A percentile compares a stretch with the other conserved stretches of the same genome.
Evolutionary conservation across 1,140 invertebrate species (phyloP).

Genomic region (Samia ricini): DNA sequence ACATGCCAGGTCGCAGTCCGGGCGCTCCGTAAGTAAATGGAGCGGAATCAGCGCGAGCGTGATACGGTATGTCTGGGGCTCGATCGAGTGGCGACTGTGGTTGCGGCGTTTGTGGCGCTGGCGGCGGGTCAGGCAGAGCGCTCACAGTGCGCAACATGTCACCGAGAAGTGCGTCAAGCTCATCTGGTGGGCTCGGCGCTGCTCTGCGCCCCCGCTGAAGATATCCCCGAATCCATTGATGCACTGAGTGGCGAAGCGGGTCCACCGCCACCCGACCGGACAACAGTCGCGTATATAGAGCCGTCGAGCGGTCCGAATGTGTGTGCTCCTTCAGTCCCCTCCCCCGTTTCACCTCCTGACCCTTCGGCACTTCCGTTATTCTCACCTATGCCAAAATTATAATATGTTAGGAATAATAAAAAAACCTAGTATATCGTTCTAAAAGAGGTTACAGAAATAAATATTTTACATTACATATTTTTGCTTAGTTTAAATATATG

Average conservation of each 20-base stretch:
- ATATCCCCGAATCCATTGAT: constrained; percentile 91
- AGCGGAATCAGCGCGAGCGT: constrained; percentile 87
- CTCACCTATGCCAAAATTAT: constrained; percentile 45
- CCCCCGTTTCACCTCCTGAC: constrained; percentile 81
- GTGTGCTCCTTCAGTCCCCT: constrained; percentile 79
- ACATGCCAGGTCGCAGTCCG: constrained; percentile 78
- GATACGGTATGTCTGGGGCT: constrained; percentile 84
- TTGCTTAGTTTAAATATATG: neutral
- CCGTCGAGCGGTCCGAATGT: constrained; percentile 92
- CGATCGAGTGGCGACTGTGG: constrained; percentile 58
- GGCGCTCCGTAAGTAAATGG: constrained; percentile 89
- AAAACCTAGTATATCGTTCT: neutral
- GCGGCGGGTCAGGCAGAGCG: constrained; percentile 84
- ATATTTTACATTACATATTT: neutral
- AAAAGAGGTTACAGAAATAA: neutral
- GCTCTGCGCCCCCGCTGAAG: constrained; percentile 81
- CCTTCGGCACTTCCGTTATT: constrained; percentile 80
- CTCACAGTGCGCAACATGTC: constrained; percentile 91
- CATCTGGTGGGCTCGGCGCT: constrained; percentile 69
- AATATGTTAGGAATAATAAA: neutral
- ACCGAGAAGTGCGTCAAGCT: constrained; percentile 80
- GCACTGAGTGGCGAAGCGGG: constrained; percentile 85
- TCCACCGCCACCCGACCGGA: constrained; percentile 74
- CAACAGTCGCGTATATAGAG: constrained; percentile 91
- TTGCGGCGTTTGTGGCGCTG: constrained; percentile 59